Evolutionary conservation across 2,113 vertebrate species (phyloP).

Genomic region (Aldabrachelys gigantea): DNA sequence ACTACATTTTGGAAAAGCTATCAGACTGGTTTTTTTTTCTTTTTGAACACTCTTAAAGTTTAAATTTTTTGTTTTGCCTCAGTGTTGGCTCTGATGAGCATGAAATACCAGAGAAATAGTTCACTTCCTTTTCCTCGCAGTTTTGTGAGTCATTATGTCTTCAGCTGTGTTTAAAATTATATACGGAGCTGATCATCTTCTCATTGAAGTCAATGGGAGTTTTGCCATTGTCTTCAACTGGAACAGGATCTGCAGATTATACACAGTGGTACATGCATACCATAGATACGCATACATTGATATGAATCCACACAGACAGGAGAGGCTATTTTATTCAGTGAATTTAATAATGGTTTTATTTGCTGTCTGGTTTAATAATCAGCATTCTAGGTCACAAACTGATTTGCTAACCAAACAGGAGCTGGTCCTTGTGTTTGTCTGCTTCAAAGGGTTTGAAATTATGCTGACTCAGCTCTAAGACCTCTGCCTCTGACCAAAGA

Average conservation of each 20-base stretch:
- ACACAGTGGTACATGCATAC: not conserved
- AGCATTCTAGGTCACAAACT: not conserved
- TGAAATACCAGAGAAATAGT: constrained; percentile 39
- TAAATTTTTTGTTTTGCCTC: not conserved
- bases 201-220: not conserved
- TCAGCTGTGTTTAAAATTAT: constrained; percentile 23
- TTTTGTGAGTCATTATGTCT: constrained; percentile 31
- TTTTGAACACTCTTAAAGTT: not conserved
- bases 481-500: not conserved
- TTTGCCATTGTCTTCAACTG: not conserved
- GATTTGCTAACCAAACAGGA: not conserved
- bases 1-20: not conserved
- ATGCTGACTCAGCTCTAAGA: not conserved
- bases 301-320: not conserved
- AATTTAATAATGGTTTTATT: not conserved
- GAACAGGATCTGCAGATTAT: not conserved
- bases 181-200: not conserved
- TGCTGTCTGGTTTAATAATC: not conserved
- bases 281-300: not conserved
- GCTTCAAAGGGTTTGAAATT: not conserved
- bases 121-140: not conserved
- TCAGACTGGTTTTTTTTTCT: not conserved
- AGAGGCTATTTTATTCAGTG: not conserved
- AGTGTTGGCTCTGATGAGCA: constrained; percentile 14
- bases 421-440: not conserved